Conservation (phyloP, 2,888 invertebrate species). For the Asteroscopus sphinx region DNA sequence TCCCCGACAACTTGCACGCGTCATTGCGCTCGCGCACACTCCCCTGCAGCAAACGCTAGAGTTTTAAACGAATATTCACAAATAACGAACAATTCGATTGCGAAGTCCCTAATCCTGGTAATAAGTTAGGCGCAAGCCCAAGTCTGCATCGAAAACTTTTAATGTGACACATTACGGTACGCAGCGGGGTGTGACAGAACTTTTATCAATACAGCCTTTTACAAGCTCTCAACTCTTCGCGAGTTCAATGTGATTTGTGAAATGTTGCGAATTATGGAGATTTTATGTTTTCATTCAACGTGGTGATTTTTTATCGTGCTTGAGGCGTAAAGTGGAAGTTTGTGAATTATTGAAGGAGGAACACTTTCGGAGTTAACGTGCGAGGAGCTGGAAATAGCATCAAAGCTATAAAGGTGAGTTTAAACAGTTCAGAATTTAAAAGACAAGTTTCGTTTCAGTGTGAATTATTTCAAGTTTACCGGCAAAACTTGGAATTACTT, state of each 20-base stretch:
- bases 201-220: slow-evolving; percentile 72
- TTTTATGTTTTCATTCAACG: slow-evolving; percentile 71
- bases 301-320: slow-evolving; percentile 78
- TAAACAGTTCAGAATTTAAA: slow-evolving; percentile 76
- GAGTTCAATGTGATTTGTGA: slow-evolving; percentile 79
- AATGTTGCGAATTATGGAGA: slow-evolving; percentile 80
- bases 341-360: slow-evolving; percentile 68
- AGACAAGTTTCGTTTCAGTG: slow-evolving; percentile 55
- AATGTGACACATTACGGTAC: slow-evolving; percentile 66
- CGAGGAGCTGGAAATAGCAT: slow-evolving; percentile 58
- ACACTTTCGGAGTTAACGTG: slow-evolving; percentile 60
- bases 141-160: slow-evolving; percentile 55
- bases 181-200: slow-evolving; percentile 63
- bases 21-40: slow-evolving; percentile 69
- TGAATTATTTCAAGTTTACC: slow-evolving; percentile 52
- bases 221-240: slow-evolving; percentile 66
- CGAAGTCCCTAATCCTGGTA: slow-evolving; percentile 37
- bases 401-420: slow-evolving; percentile 75
- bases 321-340: slow-evolving; percentile 72
- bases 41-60: slow-evolving; percentile 35
- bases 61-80: slow-evolving; percentile 50
- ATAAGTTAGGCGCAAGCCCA: slow-evolving; percentile 37
- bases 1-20: slow-evolving; percentile 65
- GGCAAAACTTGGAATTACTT: slow-evolving; percentile 61
- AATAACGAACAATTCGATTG: slow-evolving; percentile 49